phyloP scores from a whole-genome alignment of 2,888 invertebrate species.

The Eucera pruinosa region DNA sequence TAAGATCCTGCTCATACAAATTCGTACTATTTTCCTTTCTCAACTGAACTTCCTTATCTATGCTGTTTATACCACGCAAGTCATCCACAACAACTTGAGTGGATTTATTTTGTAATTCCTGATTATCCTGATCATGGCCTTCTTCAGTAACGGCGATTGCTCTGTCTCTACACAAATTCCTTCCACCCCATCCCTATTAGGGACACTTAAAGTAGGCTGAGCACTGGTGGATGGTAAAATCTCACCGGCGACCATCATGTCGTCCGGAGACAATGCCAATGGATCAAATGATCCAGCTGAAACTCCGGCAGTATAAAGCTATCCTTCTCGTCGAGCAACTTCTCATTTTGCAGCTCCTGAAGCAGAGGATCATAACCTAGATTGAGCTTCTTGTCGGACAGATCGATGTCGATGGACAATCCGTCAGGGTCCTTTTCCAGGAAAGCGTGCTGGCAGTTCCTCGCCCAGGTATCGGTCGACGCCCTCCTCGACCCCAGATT shows the following conservation, averaged over 20 bases:
- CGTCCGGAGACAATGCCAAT: conserved; percentile 74
- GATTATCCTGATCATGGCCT: conserved; percentile 7
- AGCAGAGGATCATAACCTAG: conserved; percentile 78
- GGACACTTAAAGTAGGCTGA: conserved; percentile 50
- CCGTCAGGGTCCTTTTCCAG: conserved; percentile 76
- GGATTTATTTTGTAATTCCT: conserved; percentile 52
- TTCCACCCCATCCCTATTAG: conserved; percentile 30
- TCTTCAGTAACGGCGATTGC: conserved; percentile 19
- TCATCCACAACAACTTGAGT: conserved; percentile 49
- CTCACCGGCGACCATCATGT: conserved; percentile 80
- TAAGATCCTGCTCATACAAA: conserved; percentile 42
- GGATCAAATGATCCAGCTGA: conserved; percentile 79
- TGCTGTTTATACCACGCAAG: conserved; percentile 32
- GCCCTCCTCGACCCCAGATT: conserved; percentile 71
- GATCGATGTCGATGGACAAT: conserved; percentile 76
- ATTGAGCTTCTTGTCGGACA: conserved; percentile 76
- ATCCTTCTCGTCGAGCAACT: too few relatives aligned
- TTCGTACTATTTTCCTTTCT: conserved; percentile 11
- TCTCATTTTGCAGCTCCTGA: conserved; percentile 76
- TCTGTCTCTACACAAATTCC: conserved; percentile 10
- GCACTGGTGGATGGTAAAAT: conserved; percentile 76
- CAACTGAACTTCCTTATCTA: conserved; percentile 16
- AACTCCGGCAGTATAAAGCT: conserved; percentile 79
- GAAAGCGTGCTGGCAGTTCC: conserved; percentile 76
- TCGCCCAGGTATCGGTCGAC: conserved; percentile 78